Base-by-base conservation (phyloP, 2,113 vertebrate species). In the Hippocampus guttulatus region DNA sequence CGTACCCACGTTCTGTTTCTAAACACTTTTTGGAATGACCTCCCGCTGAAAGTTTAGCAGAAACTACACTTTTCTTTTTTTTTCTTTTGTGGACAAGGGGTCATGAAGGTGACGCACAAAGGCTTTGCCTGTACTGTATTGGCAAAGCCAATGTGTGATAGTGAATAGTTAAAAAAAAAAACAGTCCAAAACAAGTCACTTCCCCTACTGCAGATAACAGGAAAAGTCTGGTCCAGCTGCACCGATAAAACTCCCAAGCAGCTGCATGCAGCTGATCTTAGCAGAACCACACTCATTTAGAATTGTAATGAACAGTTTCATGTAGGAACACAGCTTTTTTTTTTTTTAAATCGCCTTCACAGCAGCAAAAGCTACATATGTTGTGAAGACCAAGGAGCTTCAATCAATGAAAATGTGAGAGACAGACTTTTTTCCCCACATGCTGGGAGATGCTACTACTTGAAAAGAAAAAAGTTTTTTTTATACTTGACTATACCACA, bases 131-230 rank as follows among this genome's bases (percentile, higher is more conserved):
- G 71, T 20, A 63, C 86, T 84, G 71, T 20, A 63, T 55, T 85
- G 78, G 84, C 82, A 73, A 76, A 16, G 6, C 21, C 41, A 43
- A 41, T 14, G 62, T 45, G 62, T 64, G 62, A 41, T 1, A 61
- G 67, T 69, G 33, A 57, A 52, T 43, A 61, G 55, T 73, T 63
- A 82, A 75, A 81, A 74, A 82, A 82, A 75, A 81, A 74, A 58
- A 74, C 69, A 73, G 57, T 45, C 51, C 33, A 67, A 73, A 71
- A 45, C 57, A 23, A 78, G 63, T 73, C 51, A 77, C 82, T 86
- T 89, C 83, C 81, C 64, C 69, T 78, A 58, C 65, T 69, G 70
- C 27, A 84, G 87, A 84, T 83, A 87, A 90, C 85, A 90, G 85
- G 84, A 90, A 87, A 84, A 60, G 74, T 80, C 75, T 80, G 77